Evolutionary conservation across 2,888 invertebrate genomes (phyloP).

Genomic region (Trimorus sp.): DNA sequence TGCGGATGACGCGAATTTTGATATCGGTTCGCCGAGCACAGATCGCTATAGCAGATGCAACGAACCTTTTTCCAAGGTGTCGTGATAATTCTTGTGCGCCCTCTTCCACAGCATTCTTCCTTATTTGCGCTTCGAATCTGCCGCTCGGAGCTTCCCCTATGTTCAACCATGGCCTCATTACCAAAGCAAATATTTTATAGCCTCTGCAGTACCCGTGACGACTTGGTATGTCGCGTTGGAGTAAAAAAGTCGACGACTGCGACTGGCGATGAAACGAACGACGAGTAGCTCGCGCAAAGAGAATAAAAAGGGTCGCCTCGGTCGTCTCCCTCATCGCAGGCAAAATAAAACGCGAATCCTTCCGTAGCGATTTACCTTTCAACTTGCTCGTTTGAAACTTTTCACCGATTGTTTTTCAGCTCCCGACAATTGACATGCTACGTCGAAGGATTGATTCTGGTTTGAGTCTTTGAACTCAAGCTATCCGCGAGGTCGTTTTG

Average conservation of each 20-base stretch:
- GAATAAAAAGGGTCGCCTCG: slow-evolving; percentile 72
- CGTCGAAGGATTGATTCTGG: slow-evolving; percentile 44
- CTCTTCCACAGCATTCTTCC: slow-evolving; percentile 70
- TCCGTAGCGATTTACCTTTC: slow-evolving; percentile 77
- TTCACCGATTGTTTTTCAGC: slow-evolving; percentile 60
- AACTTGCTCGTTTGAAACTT: slow-evolving; percentile 77
- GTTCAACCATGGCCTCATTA: slow-evolving; percentile 80
- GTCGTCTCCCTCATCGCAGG: slow-evolving; percentile 63
- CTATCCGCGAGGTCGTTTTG: slow-evolving; percentile 15
- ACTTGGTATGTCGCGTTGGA: slow-evolving; percentile 60
- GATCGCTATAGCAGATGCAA: slow-evolving; percentile 62
- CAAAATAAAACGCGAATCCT: slow-evolving; percentile 71
- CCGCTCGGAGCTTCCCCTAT: slow-evolving; percentile 68
- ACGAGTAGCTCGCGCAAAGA: slow-evolving; percentile 60
- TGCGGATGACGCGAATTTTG: slow-evolving; percentile 56
- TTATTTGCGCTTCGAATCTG: slow-evolving; percentile 79
- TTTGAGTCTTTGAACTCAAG: slow-evolving; percentile 35
- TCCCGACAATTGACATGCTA: slow-evolving; percentile 45
- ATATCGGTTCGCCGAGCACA: slow-evolving; percentile 61
- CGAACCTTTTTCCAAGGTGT: slow-evolving; percentile 71
- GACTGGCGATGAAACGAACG: slow-evolving; percentile 67
- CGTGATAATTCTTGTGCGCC: slow-evolving; percentile 75
- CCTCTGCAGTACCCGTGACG: slow-evolving; percentile 74
- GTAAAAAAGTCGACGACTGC: slow-evolving; percentile 58
- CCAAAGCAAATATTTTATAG: slow-evolving; percentile 82